Percentiles rank a stretch among this genome's conserved stretches.
Evolutionary conservation across 2,888 invertebrate species (phyloP).

Genomic region (Listrodromus nycthemerus): DNA sequence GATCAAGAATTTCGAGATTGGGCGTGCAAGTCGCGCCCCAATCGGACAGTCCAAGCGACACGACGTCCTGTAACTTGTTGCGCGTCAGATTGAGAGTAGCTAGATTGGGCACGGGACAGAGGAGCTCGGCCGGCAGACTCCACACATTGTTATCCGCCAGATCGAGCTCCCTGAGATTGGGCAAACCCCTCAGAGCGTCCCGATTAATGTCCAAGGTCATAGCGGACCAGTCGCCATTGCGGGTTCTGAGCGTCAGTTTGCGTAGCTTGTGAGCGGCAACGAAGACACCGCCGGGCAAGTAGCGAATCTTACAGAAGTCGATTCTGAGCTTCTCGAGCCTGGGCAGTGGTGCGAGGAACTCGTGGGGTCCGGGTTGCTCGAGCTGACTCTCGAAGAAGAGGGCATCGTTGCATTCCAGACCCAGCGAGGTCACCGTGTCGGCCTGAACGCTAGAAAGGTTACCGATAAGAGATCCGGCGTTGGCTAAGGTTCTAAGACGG

Average conservation of each 20-base stretch:
- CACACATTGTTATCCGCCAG: constrained; percentile 92
- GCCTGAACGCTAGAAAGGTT: constrained; percentile 89
- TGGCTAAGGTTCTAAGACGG: constrained; percentile 90
- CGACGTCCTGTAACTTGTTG: constrained; percentile 92
- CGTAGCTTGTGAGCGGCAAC: constrained; percentile 89
- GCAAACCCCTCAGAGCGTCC: constrained; percentile 89
- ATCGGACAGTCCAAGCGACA: constrained; percentile 91
- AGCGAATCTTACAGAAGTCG: constrained; percentile 92
- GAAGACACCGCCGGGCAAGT: constrained; percentile 90
- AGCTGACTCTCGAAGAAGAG: constrained; percentile 90
- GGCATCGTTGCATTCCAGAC: constrained; percentile 91
- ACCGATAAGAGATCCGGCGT: constrained; percentile 89
- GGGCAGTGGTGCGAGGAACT: constrained; percentile 88
- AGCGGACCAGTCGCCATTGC: constrained; percentile 92
- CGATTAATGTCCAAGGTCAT: constrained; percentile 91
- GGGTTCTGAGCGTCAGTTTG: constrained; percentile 89
- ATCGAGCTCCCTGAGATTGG: constrained; percentile 89
- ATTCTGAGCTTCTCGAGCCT: constrained; percentile 89
- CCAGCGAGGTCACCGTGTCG: constrained; percentile 89
- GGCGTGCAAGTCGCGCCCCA: constrained; percentile 90
- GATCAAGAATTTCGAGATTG: constrained; percentile 89
- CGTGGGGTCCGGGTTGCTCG: constrained; percentile 84
- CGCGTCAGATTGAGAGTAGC: constrained; percentile 90
- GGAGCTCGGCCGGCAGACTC: constrained; percentile 90
- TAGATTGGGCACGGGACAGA: constrained; percentile 90